phyloP scores from a whole-genome alignment of 2,797 vertebrate genomes.

The Kryptolebias ocellatus region DNA sequence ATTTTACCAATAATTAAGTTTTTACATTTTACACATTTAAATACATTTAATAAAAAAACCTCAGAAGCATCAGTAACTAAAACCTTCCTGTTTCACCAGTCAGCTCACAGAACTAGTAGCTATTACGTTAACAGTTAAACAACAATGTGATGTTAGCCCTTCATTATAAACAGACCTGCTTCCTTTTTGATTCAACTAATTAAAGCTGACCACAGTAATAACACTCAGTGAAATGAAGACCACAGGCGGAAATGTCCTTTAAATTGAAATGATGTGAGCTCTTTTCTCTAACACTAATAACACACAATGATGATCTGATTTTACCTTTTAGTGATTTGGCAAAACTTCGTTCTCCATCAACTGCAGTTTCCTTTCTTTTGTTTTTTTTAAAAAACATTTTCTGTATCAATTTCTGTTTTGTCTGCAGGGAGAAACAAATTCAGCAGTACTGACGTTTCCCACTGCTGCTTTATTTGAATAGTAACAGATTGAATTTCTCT shows the following conservation, averaged over 20 bases:
- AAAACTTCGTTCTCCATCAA: conserved; percentile 27
- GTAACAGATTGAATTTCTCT: conserved; percentile 71
- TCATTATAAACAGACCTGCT: conserved; percentile 7
- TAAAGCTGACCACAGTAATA: conserved; percentile 30
- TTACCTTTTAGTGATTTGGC: conserved; percentile 43
- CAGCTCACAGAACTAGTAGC: neutral
- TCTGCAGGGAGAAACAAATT: conserved; percentile 57
- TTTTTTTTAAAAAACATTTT: neutral
- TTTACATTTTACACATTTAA: too few species aligned
- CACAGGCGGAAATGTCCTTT: conserved; percentile 30
- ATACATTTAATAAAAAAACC: too few species aligned
- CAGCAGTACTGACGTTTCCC: conserved; percentile 61
- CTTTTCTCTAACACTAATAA: conserved; percentile 20
- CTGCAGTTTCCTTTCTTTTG: neutral
- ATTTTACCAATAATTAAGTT: too few species aligned
- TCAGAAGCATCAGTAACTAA: too few species aligned
- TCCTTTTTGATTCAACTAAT: conserved; percentile 28
- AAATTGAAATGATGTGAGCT: conserved; percentile 13
- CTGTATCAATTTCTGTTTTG: conserved; percentile 44
- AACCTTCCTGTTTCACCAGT: neutral
- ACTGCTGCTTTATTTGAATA: conserved; percentile 60
- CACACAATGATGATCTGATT: conserved; percentile 11
- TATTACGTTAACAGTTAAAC: neutral
- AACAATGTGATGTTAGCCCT: neutral
- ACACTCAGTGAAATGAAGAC: conserved; percentile 24